Evolutionary conservation across 2,888 invertebrate genomes (phyloP), one percentile per base, ranked within the genome.

Genomic region (Cantharis flavilabris): DNA sequence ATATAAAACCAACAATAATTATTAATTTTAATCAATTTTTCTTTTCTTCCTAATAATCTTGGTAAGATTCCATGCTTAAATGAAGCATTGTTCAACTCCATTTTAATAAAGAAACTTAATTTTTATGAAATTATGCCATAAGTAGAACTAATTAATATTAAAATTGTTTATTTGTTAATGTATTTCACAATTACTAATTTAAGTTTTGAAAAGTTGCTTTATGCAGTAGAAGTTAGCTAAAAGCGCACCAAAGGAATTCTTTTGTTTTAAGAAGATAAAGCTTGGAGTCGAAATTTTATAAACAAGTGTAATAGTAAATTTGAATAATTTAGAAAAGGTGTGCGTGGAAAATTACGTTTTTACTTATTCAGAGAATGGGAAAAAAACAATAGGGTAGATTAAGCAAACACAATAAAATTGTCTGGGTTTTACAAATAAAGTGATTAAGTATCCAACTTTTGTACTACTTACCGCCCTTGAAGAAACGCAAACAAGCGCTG

Each of bases 401-500:
- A 71, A 70, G 70, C 33, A 23, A 28, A 23, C 64, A 26, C 18
- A 70, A 64, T 75, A 70, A 73, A 73, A 62, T 67, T 49, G 14
- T 70, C 64, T 65, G 70, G 33, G 33, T 70, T 75, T 70, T 65
- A 70, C 64, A 75, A 75, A 75, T 75, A 70, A 64, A 70, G 70
- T 70, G 70, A 75, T 75, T 75, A 75, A 70, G 70, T 70, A 75
- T 49, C 65, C 71, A 71, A 26, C 73, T 73, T 62, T 16, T 16
- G 9, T n/a, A 30, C n/a, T 73, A 80, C 80, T 83, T 76, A 83
- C 83, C 79, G 83, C 83, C 78, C 83, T 79, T 72, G 82, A 80
- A 73, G 83, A 81, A 63, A 75, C 83, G 78, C 79, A 77, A 74
- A 78, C 77, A 20, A 82, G 67, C 65, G 79, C 80, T 71, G 81